Percentiles rank a stretch among this genome's conserved stretches.
Conservation (phyloP, 2,113 vertebrate species). For the Mirounga angustirostris region DNA sequence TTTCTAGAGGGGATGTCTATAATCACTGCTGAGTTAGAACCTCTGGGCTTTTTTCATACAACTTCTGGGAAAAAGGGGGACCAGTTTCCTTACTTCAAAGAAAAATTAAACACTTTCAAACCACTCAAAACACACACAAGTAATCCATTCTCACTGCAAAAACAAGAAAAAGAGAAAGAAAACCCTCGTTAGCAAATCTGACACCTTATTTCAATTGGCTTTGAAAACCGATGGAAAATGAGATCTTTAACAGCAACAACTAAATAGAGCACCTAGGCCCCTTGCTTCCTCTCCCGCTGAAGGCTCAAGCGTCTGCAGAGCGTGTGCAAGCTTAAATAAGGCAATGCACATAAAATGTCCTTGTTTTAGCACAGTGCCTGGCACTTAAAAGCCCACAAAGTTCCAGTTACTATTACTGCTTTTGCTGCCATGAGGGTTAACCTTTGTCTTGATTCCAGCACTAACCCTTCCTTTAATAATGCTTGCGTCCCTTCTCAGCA, state of each 20-base stretch:
- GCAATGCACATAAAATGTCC: background rate
- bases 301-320: background rate
- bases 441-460: constrained; percentile 16
- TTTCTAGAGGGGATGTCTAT: background rate
- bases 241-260: constrained; percentile 9
- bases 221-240: constrained; percentile 66
- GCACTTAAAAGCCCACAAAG: background rate
- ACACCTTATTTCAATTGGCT: constrained; percentile 57
- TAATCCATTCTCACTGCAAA: background rate
- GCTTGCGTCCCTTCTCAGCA: background rate
- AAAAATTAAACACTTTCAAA: constrained; percentile 58
- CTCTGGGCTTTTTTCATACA: background rate
- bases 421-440: background rate
- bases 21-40: background rate
- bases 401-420: background rate
- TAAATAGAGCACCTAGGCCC: background rate
- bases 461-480: constrained; percentile 59
- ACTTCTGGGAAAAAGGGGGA: constrained; percentile 26
- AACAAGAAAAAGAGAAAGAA: constrained; percentile 36
- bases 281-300: background rate
- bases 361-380: background rate
- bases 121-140: constrained; percentile 42
- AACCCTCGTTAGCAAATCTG: constrained; percentile 4
- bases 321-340: background rate
- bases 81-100: background rate